Evolutionary conservation across 2,888 invertebrate genomes (phyloP).

Genomic region (Agelastica alni): DNA sequence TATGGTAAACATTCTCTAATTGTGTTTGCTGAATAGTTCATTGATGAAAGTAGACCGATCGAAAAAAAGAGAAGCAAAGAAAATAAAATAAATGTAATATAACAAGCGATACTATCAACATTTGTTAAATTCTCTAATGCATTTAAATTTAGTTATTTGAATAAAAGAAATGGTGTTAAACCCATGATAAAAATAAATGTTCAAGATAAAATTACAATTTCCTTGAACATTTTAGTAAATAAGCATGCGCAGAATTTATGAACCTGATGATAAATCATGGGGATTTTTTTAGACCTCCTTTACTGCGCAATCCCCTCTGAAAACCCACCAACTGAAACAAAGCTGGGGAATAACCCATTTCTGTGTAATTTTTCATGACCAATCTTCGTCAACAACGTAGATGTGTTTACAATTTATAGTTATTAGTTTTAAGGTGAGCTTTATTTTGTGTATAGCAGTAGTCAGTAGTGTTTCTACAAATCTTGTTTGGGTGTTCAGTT

Average conservation of each 20-base stretch:
- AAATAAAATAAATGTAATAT: no score
- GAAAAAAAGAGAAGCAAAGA: no score
- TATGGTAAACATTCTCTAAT: no score
- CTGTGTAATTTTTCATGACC: constrained; percentile 13
- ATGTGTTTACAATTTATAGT: not conserved
- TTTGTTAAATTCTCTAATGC: no score
- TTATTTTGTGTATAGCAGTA: not conserved
- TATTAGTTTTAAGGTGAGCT: constrained; percentile 10
- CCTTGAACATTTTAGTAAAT: not conserved
- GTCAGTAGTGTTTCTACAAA: not conserved
- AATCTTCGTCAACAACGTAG: constrained; percentile 5
- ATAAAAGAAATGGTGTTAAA: no score
- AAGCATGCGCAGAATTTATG: constrained; percentile 25
- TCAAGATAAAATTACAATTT: constrained; percentile 13
- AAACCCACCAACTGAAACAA: constrained; percentile 9
- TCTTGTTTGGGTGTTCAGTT: not conserved
- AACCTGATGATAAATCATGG: constrained; percentile 35
- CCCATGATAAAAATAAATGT: constrained; percentile 3
- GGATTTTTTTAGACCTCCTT: constrained; percentile 33
- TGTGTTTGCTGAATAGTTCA: no score
- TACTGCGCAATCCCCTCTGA: constrained; percentile 27
- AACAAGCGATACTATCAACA: no score
- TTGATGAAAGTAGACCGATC: no score
- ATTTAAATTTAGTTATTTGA: no score
- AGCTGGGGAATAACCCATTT: constrained; percentile 39